phyloP scores from a whole-genome alignment of 1,140 invertebrate species.

The Popillia japonica region DNA sequence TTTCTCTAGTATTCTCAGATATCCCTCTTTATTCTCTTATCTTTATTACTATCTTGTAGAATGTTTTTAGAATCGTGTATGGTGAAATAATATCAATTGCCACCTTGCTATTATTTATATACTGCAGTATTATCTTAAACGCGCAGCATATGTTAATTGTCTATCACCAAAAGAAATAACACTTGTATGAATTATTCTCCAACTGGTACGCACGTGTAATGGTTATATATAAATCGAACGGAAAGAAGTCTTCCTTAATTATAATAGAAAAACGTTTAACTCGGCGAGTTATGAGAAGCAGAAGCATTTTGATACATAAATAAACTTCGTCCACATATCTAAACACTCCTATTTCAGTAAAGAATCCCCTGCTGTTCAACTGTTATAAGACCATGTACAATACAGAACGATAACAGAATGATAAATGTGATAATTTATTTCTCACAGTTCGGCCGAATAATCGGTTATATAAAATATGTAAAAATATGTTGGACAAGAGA shows the following conservation, averaged over 20 bases:
- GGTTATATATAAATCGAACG: not conserved
- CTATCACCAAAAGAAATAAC: too few relatives aligned
- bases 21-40: too few relatives aligned
- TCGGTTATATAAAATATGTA: not conserved
- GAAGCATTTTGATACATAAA: not conserved
- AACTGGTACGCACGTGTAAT: not conserved
- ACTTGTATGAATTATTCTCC: too few relatives aligned
- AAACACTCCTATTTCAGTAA: conserved; percentile 15
- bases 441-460: not conserved
- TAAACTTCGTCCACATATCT: not conserved
- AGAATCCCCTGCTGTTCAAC: not conserved
- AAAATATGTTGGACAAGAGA: not conserved
- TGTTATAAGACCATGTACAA: not conserved
- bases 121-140: too few relatives aligned
- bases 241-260: not conserved
- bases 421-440: not conserved
- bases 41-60: too few relatives aligned
- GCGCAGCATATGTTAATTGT: too few relatives aligned
- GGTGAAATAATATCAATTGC: too few relatives aligned
- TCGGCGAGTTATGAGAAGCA: not conserved
- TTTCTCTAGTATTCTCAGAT: too few relatives aligned
- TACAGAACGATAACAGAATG: not conserved
- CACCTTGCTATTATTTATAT: too few relatives aligned
- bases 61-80: too few relatives aligned
- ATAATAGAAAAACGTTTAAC: not conserved